phyloP scores from a whole-genome alignment of 2,797 vertebrate genomes.

The Lutjanus campechanus region DNA sequence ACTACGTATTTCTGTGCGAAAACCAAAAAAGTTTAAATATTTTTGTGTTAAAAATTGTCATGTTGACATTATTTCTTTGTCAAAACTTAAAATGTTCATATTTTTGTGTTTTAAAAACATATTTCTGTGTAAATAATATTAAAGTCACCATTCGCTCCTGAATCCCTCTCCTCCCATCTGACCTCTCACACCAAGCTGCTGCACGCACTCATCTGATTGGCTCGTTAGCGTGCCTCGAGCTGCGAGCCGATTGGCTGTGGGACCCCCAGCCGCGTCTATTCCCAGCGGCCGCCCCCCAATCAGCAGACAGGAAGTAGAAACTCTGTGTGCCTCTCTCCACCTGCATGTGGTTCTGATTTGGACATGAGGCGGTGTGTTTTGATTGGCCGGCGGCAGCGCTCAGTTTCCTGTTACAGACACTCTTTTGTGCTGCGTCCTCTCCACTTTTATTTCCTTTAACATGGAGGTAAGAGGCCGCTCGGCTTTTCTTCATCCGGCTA shows the following conservation, averaged over 20 bases:
- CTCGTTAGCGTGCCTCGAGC: slow-evolving; percentile 7
- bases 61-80: too few relatives aligned
- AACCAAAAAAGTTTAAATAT: too few relatives aligned
- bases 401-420: slow-evolving; percentile 75
- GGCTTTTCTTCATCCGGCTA: slow-evolving; percentile 64
- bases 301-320: slow-evolving; percentile 78
- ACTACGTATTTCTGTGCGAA: too few relatives aligned
- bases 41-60: too few relatives aligned
- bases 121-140: too few relatives aligned
- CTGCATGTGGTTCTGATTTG: slow-evolving; percentile 86
- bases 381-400: slow-evolving; percentile 67
- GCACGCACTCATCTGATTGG: slow-evolving; percentile 21
- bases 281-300: slow-evolving; percentile 63
- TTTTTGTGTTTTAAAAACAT: too few relatives aligned
- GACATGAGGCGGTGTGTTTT: slow-evolving; percentile 81
- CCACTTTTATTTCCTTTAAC: slow-evolving; percentile 71
- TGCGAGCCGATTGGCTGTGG: slow-evolving; percentile 48
- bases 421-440: slow-evolving; percentile 69
- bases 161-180: not conserved
- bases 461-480: slow-evolving; percentile 61
- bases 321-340: slow-evolving; percentile 43
- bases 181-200: not conserved
- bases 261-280: slow-evolving; percentile 41
- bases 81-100: too few relatives aligned
- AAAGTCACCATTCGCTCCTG: too few relatives aligned